Percentiles rank a stretch among this genome's conserved stretches.
Conservation (phyloP, 2,888 invertebrate genomes). For the Nomada ferruginata region DNA sequence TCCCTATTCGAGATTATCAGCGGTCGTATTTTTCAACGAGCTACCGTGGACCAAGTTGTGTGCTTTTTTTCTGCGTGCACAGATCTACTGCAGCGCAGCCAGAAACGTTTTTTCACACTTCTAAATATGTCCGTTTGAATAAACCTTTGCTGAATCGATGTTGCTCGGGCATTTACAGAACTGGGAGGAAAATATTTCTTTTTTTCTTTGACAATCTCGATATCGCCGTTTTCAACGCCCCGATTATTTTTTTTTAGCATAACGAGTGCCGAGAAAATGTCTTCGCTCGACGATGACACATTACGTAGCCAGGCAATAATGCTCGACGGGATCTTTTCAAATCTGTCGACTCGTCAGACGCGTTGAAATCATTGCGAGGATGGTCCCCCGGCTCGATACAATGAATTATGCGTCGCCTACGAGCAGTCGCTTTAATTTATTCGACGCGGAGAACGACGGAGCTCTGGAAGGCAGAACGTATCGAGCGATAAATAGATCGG, state of each 20-base stretch:
- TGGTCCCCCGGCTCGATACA: not conserved
- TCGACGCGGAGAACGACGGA: conserved; percentile 9
- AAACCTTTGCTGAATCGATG: conserved; percentile 37
- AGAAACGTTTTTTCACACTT: conserved; percentile 15
- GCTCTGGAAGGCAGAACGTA: conserved; percentile 1
- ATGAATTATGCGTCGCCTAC: conserved; percentile 49
- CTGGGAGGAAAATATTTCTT: not conserved
- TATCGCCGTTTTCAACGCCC: not conserved
- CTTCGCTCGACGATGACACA: not conserved
- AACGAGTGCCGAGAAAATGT: conserved; percentile 7
- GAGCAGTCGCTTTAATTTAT: conserved; percentile 49
- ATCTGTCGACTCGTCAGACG: conserved; percentile 8
- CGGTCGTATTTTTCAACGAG: conserved; percentile 48
- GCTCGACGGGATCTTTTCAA: conserved; percentile 26
- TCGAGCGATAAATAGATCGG: conserved; percentile 25
- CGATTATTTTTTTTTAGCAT: not conserved
- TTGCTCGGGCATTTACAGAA: not conserved
- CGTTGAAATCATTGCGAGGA: conserved; percentile 30
- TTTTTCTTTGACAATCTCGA: too few species aligned
- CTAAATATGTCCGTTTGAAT: conserved; percentile 30
- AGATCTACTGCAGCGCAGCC: conserved; percentile 24
- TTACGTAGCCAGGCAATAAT: not conserved
- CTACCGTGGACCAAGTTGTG: not conserved
- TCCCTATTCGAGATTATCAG: conserved; percentile 50
- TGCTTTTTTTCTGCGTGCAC: conserved; percentile 16